Evolutionary conservation across 92 coral and sea anemone species (phyloP), one percentile per base, ranked within the genome.

Genomic region (Heteractis magnifica): DNA sequence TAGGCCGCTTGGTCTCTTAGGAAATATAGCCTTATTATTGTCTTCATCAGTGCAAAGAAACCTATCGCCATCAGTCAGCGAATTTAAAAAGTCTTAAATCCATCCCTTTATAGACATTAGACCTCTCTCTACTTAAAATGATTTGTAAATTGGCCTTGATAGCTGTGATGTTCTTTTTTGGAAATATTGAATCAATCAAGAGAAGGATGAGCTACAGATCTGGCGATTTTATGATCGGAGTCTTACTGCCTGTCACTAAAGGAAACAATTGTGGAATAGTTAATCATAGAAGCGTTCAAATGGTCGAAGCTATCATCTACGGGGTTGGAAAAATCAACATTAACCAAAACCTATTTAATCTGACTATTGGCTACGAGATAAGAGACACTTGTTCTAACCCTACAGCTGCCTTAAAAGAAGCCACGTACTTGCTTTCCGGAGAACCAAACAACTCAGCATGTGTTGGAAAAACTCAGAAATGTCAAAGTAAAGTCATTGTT

Each of bases 361-460:
- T 53, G 3, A 71, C 95, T 0, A 77, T 97, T 14, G 99, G 98
- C 6, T 97, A 94, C 53, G 94, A 90, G 64, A 88, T 97, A 10
- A 78, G 91, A 81, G 98, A 97, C 82, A 86, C 97, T 10, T 91
- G 98, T 52, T 85, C 94, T 5, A 82, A 70, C 49, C 86, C 94
- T 3, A 86, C 56, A 1, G 65, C 68, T 3, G 92, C 95, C 26
- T 64, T 90, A n/a, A 89, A 76, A 60, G 91, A 84, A 19, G 88
- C 94, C 6, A 18, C 88, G 72, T 85, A 85, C 41, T 86, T 60
- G 34, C 48, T 34, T 49, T 52, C 49, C 76, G 15, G n/a, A 60
- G 84, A 58, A 73, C 23, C 60, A 18, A 26, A 21, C 49, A 59
- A 68, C 34, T 80, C 58, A 70, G 60, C 62, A 51, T 82, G 65